phyloP scores from a whole-genome alignment of 2,797 vertebrate genomes.

The Bradypodion ventrale region DNA sequence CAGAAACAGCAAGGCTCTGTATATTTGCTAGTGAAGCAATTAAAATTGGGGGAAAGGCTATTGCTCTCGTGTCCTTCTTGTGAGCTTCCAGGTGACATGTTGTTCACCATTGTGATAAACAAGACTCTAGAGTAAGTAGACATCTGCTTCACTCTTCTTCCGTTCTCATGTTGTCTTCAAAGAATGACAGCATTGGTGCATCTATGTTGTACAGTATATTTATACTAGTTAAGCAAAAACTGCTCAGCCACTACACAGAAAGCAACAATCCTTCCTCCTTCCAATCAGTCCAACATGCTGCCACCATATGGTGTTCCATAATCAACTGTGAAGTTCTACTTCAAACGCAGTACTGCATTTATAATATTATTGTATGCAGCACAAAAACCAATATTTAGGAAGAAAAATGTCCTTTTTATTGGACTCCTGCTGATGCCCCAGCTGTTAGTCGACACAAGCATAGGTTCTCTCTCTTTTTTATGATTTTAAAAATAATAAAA shows the following conservation, averaged over 20 bases:
- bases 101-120: not conserved
- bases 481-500: slow-evolving; percentile 69
- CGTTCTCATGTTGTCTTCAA: slow-evolving; percentile 22
- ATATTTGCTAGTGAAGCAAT: not conserved
- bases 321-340: slow-evolving; percentile 65
- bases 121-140: not conserved
- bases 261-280: slow-evolving; percentile 49
- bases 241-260: slow-evolving; percentile 35
- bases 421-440: slow-evolving; percentile 69
- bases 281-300: slow-evolving; percentile 63
- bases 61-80: not conserved
- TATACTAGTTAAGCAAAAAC: slow-evolving; percentile 52
- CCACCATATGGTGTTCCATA: slow-evolving; percentile 64
- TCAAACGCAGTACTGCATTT: slow-evolving; percentile 66
- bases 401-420: slow-evolving; percentile 71
- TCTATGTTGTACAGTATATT: slow-evolving; percentile 43
- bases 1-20: not conserved
- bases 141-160: not conserved
- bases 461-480: slow-evolving; percentile 54
- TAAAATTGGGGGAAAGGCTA: not conserved
- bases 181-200: slow-evolving; percentile 27
- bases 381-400: slow-evolving; percentile 64
- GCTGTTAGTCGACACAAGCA: slow-evolving; percentile 62
- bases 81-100: not conserved
- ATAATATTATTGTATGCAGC: slow-evolving; percentile 56